phyloP scores from a whole-genome alignment of 1,140 invertebrate genomes.

The Scaptomyza montana region DNA sequence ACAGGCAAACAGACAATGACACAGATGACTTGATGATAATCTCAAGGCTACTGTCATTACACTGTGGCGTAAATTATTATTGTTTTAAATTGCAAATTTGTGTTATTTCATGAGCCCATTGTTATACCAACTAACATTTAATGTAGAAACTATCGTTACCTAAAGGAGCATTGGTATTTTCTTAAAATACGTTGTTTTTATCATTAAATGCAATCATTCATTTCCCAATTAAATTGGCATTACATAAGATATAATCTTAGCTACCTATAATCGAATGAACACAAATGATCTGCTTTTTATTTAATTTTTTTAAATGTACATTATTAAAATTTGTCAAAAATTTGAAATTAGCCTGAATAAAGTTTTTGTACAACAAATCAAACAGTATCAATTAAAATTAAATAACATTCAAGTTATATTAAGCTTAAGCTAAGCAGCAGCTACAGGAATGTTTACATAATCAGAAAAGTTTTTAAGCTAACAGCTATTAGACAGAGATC shows the following conservation, averaged over 20 bases:
- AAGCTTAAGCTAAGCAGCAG: neutral
- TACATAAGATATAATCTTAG: too few relatives aligned
- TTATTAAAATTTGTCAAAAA: too few relatives aligned
- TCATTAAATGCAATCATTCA: too few relatives aligned
- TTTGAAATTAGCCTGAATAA: too few relatives aligned
- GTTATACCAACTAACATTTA: neutral
- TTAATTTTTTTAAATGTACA: too few relatives aligned
- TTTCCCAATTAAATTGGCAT: too few relatives aligned
- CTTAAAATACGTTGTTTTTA: too few relatives aligned
- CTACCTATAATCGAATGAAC: too few relatives aligned
- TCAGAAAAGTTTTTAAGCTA: neutral
- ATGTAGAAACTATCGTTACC: neutral
- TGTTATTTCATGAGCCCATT: neutral
- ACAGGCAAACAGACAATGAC: neutral
- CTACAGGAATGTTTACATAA: neutral
- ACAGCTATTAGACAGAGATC: neutral
- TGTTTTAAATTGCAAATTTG: neutral
- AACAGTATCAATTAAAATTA: too few relatives aligned
- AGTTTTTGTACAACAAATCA: too few relatives aligned
- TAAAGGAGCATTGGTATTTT: neutral
- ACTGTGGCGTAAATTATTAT: neutral
- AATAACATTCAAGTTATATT: neutral
- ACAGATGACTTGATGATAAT: conserved; percentile 9
- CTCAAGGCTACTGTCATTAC: conserved; percentile 7
- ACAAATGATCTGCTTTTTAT: too few relatives aligned